Percentiles rank a stretch among this genome's conserved stretches.
Evolutionary conservation across 2,113 vertebrate species (phyloP).

Genomic region (Chloroceryle aenea): DNA sequence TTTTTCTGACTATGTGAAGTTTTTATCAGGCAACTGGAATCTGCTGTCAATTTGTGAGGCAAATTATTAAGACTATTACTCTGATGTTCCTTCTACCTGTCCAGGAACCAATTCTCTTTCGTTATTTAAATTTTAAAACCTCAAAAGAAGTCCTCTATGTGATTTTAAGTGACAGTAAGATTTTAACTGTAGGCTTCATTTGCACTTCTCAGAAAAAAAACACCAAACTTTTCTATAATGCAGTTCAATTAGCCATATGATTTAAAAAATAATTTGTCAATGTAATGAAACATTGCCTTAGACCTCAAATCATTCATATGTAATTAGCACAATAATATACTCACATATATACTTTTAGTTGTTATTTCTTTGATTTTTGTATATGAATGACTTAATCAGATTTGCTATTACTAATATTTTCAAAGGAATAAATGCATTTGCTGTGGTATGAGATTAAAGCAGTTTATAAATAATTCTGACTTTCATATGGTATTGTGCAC

Average conservation of each 20-base stretch:
- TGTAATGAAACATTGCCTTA: background rate
- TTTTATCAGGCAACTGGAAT: background rate
- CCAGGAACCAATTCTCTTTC: background rate
- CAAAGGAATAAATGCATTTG: background rate
- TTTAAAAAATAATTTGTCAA: background rate
- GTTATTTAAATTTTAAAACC: background rate
- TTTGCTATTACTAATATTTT: background rate
- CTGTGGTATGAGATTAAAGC: background rate
- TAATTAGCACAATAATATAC: background rate
- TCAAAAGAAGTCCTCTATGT: fast-evolving
- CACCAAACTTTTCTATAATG: background rate
- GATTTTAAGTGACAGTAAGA: background rate
- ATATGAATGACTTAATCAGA: background rate
- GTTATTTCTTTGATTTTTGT: background rate
- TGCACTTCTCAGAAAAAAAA: background rate
- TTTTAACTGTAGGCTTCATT: background rate
- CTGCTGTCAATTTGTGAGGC: background rate
- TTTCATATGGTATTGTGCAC: background rate
- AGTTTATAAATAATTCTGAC: background rate
- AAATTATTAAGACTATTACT: background rate
- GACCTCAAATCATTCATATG: background rate
- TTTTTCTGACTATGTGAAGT: background rate
- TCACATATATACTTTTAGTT: background rate
- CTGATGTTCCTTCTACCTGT: background rate
- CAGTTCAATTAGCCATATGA: background rate